A percentile compares a stretch with the other conserved stretches of the same genome.
These are phyloP conservation scores for Cladopsammia gracilis DNA, from an alignment of 64 coral and sea anemone species.

Conservation along the genomic window DNA sequence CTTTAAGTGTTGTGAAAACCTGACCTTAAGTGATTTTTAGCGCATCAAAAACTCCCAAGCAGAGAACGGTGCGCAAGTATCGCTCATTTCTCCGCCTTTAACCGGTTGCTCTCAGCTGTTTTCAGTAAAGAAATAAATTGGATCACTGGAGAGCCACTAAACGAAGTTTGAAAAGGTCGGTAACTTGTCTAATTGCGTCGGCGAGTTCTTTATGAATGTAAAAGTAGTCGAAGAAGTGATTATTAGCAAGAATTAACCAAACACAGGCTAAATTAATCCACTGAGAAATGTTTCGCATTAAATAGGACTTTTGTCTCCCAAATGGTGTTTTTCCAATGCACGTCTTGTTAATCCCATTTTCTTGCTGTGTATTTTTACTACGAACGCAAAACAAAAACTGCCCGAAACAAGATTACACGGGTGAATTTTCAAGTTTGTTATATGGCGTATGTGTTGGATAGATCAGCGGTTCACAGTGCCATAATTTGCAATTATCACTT, in stretches of 20 bases:
- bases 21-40: background rate
- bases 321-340: slow-evolving; percentile 26
- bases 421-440: slow-evolving; percentile 39
- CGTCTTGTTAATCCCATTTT: slow-evolving; percentile 44
- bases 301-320: slow-evolving; percentile 83
- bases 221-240: slow-evolving; percentile 79
- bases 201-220: slow-evolving; percentile 88
- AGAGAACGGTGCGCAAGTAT: background rate
- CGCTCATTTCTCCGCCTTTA: background rate
- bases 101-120: background rate
- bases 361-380: background rate
- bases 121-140: slow-evolving; percentile 15
- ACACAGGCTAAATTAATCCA: slow-evolving; percentile 95
- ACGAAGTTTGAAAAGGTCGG: background rate
- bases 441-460: background rate
- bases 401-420: background rate
- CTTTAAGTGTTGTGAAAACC: background rate
- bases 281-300: slow-evolving; percentile 93
- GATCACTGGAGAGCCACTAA: background rate
- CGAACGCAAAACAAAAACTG: background rate
- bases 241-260: slow-evolving; percentile 95
- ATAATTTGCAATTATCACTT: slow-evolving; percentile 83
- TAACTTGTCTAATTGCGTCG: slow-evolving; percentile 76
- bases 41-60: background rate
- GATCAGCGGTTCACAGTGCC: slow-evolving; percentile 40